Evolutionary conservation across 1,140 invertebrate genomes (phyloP).

Genomic region (Apocrypta bakeri): DNA sequence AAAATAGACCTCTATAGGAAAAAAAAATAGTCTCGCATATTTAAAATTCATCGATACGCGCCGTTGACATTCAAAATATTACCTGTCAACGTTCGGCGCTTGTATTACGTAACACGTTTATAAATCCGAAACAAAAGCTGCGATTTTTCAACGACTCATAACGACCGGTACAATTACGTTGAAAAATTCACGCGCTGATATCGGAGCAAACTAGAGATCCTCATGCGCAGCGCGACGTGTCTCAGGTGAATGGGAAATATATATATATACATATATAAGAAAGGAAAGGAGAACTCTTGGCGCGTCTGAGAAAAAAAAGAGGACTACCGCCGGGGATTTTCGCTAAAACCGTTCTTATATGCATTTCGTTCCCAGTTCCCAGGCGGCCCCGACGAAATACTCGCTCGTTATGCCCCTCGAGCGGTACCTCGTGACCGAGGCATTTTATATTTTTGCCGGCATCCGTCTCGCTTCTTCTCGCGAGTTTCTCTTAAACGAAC

Average conservation of each 20-base stretch:
- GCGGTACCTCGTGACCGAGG: slow-evolving; percentile 15
- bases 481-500: not conserved
- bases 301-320: not conserved
- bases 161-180: slow-evolving; percentile 6
- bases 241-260: not conserved
- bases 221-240: not conserved
- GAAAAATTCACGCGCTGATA: not conserved
- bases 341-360: slow-evolving; percentile 42
- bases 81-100: too few relatives aligned
- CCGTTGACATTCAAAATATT: too few relatives aligned
- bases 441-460: slow-evolving; percentile 30
- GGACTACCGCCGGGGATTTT: slow-evolving; percentile 27
- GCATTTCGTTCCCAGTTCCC: slow-evolving; percentile 32
- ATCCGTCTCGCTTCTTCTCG: slow-evolving; percentile 13
- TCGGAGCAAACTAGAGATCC: not conserved
- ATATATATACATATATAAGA: not conserved
- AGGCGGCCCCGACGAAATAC: not conserved
- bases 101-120: too few relatives aligned
- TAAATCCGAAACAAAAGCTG: too few relatives aligned
- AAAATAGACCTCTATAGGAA: too few relatives aligned
- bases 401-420: not conserved
- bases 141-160: too few relatives aligned
- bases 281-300: not conserved
- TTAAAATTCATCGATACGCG: too few relatives aligned
- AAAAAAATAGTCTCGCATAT: too few relatives aligned